Evolutionary conservation across 2,113 vertebrate genomes (phyloP), one percentile per base, ranked within the genome.

Genomic region (Butastur rufipennis): DNA sequence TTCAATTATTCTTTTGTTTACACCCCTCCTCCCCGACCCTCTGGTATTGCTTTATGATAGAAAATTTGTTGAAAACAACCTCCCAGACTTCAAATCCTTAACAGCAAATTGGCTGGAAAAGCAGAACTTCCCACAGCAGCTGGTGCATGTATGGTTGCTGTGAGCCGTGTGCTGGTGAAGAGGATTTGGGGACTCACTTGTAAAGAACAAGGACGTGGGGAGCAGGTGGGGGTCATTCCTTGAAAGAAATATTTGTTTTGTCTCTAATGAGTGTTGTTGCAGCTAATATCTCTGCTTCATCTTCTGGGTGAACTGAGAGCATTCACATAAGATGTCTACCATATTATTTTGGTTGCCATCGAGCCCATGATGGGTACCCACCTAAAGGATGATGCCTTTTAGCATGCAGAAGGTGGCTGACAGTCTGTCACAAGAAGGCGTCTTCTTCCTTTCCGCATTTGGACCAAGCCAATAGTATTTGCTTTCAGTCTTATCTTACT

Each of bases 1-100:
- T 70, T 36, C 81, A 83, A 55, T 93, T 82, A 86, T 59, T 80
- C 3, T 23, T 90, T 58, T 77, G 75, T 86, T 71, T 68, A 77
- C 38, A 79, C 5, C 50, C 75, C 56, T 13, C 32, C 45, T 10
- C 19, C 10, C 22, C 27, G 2, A 26, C 86, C 74, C 68, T 40
- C 62, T 32, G 59, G 38, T 43, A 43, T 16, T 72, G 78, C 61
- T 67, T 90, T 77, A 56, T 42, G 61, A 67, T 20, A n/a, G 19
- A 84, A 50, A 52, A 47, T 68, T 47, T 88, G 55, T 66, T 75
- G 63, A 40, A 84, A 75, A 89, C 40, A 82, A 38, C 58, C 48
- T 80, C 59, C 59, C 31, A 48, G 66, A 13, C 31, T 53, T 45
- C 16, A 55, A 31, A 56, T 62, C 36, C 45, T 45, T 25, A 6